phyloP scores from a whole-genome alignment of 2,797 vertebrate genomes.

The Coranthus polyacanthus region DNA sequence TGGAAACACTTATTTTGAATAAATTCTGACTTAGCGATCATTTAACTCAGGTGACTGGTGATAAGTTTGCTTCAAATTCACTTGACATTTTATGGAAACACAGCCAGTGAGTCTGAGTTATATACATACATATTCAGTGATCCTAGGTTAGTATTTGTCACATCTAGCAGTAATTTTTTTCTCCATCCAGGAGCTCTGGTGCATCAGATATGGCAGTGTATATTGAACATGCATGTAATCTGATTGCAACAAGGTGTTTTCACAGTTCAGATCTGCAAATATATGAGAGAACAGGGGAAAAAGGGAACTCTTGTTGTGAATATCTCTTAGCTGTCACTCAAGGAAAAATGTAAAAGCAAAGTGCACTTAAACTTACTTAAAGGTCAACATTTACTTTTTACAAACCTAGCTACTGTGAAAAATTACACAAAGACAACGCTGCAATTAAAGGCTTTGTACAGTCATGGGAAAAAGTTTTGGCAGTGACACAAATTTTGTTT shows the following conservation, averaged over 20 bases:
- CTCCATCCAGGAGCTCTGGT: conserved; percentile 16
- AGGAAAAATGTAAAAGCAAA: no score
- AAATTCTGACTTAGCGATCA: no score
- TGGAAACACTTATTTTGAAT: no score
- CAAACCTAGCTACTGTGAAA: not conserved
- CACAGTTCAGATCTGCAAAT: conserved; percentile 41
- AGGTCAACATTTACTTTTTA: no score
- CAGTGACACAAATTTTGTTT: no score
- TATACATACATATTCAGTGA: conserved; percentile 38
- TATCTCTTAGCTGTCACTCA: not conserved
- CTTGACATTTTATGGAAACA: no score
- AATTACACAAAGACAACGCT: not conserved
- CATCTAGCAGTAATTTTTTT: conserved; percentile 2
- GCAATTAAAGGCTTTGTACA: not conserved
- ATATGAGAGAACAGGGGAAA: conserved; percentile 17
- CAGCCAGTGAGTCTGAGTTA: no score
- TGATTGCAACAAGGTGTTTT: conserved; percentile 38
- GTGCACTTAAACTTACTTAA: no score
- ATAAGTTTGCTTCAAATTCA: no score
- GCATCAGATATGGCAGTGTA: conserved; percentile 24
- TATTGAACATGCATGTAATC: conserved; percentile 31
- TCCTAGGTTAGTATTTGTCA: conserved; percentile 11
- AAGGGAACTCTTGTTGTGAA: conserved; percentile 8
- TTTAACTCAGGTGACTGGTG: no score
- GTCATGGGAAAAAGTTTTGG: no score